These are phyloP conservation scores for Pristionchus mayeri DNA, from an alignment of 2,888 invertebrate genomes.

Conservation along the genomic window DNA sequence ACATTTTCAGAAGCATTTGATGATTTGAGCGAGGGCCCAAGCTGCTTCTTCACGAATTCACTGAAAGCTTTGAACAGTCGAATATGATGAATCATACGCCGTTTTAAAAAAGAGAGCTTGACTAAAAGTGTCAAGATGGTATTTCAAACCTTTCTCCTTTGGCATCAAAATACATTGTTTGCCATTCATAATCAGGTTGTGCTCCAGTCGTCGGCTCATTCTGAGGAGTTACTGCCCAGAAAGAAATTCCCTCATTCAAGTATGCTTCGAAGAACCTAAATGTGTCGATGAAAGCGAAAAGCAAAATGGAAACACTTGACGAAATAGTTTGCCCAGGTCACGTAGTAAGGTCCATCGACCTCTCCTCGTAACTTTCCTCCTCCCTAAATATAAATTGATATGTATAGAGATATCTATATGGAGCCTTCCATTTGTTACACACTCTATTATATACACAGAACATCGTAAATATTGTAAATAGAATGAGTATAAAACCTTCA, in stretches of 20 bases:
- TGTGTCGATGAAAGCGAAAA: no score
- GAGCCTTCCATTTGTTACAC: no score
- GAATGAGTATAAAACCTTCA: slow-evolving; percentile 54
- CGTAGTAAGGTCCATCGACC: neutral
- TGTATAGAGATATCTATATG: no score
- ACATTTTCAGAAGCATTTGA: neutral
- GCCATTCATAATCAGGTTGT: neutral
- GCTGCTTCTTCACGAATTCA: neutral
- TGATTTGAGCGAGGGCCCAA: slow-evolving; percentile 22
- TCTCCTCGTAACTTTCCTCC: neutral
- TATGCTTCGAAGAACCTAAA: slow-evolving; percentile 86
- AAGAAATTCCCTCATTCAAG: slow-evolving; percentile 80
- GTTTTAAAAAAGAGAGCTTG: no score
- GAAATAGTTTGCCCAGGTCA: neutral
- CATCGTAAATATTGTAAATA: no score
- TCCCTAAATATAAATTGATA: neutral
- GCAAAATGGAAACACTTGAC: neutral
- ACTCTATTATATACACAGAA: no score
- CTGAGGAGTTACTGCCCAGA: slow-evolving; percentile 89
- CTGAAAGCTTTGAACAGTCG: neutral
- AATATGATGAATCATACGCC: no score
- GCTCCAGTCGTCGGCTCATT: slow-evolving; percentile 85
- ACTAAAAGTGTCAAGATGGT: no score
- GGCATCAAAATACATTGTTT: neutral
- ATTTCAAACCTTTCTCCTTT: neutral